phyloP scores from a whole-genome alignment of 2,797 vertebrate species.

The Rhinogobio ventralis region DNA sequence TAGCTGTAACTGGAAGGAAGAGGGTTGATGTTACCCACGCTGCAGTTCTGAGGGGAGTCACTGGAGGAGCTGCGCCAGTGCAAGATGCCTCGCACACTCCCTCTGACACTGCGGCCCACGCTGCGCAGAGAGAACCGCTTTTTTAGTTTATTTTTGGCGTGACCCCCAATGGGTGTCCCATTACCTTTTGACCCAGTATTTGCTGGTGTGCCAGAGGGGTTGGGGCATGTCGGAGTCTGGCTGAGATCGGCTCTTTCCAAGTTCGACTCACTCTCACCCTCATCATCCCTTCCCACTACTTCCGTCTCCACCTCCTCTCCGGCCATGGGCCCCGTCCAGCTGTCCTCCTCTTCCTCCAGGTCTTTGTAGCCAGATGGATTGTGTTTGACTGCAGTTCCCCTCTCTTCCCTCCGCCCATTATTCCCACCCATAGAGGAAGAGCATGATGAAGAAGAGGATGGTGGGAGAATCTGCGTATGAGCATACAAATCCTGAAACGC shows the following conservation, averaged over 20 bases:
- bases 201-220: conserved; percentile 59
- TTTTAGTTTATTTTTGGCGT: conserved; percentile 87
- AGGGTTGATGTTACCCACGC: conserved; percentile 46
- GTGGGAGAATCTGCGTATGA: conserved; percentile 74
- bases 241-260: conserved; percentile 65
- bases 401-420: conserved; percentile 73
- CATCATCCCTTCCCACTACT: conserved; percentile 60
- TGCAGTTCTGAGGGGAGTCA: conserved; percentile 69
- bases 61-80: conserved; percentile 88
- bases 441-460: conserved; percentile 79
- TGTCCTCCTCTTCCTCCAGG: conserved; percentile 78
- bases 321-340: conserved; percentile 70
- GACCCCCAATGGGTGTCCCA: conserved; percentile 58
- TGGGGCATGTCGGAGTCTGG: conserved; percentile 59
- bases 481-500: conserved; percentile 76
- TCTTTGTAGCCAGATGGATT: conserved; percentile 57
- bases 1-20: conserved; percentile 83
- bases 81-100: conserved; percentile 88
- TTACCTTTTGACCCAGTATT: conserved; percentile 74
- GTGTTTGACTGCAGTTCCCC: conserved; percentile 53
- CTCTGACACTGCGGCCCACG: conserved; percentile 88
- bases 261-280: conserved; percentile 64
- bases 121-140: conserved; percentile 90
- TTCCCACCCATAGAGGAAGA: conserved; percentile 81
- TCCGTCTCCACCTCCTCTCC: conserved; percentile 72